Percentiles rank a stretch among this genome's conserved stretches.
Evolutionary conservation across 2,113 vertebrate species (phyloP).

Genomic region (Peromyscus maniculatus): DNA sequence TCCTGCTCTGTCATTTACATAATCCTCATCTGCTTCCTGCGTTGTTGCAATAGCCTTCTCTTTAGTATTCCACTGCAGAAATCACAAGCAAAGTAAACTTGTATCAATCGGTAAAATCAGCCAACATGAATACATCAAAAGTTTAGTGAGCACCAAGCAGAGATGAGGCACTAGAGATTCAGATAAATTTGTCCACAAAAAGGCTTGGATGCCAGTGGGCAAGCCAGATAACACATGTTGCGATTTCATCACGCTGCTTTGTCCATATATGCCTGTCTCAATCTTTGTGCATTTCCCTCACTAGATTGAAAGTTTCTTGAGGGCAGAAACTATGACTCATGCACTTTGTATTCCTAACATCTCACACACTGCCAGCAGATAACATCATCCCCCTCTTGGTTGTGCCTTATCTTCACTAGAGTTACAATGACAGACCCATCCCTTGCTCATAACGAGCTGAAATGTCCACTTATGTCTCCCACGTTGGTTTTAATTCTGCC

Average conservation of each 20-base stretch:
- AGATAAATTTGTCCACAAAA: neutral
- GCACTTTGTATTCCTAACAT: neutral
- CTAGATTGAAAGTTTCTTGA: constrained; percentile 13
- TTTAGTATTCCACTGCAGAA: neutral
- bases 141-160: neutral
- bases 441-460: constrained; percentile 9
- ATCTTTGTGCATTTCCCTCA: neutral
- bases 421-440: neutral
- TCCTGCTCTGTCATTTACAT: neutral
- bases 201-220: neutral
- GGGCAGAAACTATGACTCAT: constrained; percentile 5
- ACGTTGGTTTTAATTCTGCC: neutral
- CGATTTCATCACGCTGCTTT: neutral
- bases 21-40: neutral
- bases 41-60: neutral
- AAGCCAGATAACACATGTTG: neutral
- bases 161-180: neutral
- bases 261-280: neutral
- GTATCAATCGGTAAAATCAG: neutral
- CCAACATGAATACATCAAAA: neutral
- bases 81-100: neutral
- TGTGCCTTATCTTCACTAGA: neutral
- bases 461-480: neutral
- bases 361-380: neutral
- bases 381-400: neutral